These are phyloP conservation scores for Halocaridina rubra DNA, from an alignment of 2,888 invertebrate genomes.

Conservation along the genomic window DNA sequence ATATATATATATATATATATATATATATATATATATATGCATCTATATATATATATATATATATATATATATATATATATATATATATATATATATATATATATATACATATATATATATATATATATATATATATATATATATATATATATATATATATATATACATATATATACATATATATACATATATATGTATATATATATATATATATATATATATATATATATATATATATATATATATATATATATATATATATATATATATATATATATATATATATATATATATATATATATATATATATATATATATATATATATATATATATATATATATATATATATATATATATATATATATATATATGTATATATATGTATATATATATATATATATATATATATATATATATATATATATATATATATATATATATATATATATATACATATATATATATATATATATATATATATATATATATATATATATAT, in stretches of 20 bases:
- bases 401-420: background rate
- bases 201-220: background rate
- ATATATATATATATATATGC: background rate
- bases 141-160: background rate
- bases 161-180: background rate
- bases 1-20: background rate
- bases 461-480: background rate
- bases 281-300: background rate
- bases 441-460: background rate
- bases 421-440: background rate
- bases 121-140: background rate
- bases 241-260: background rate
- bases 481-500: background rate
- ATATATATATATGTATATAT: background rate
- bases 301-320: background rate
- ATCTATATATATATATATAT: background rate
- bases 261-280: background rate
- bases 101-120: background rate
- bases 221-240: background rate
- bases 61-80: background rate
- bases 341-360: background rate
- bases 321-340: background rate
- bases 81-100: background rate
- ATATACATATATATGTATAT: background rate
- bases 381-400: background rate